These are phyloP conservation scores for Piezodorus guildinii DNA, from an alignment of 1,140 invertebrate genomes.

Conservation along the genomic window DNA sequence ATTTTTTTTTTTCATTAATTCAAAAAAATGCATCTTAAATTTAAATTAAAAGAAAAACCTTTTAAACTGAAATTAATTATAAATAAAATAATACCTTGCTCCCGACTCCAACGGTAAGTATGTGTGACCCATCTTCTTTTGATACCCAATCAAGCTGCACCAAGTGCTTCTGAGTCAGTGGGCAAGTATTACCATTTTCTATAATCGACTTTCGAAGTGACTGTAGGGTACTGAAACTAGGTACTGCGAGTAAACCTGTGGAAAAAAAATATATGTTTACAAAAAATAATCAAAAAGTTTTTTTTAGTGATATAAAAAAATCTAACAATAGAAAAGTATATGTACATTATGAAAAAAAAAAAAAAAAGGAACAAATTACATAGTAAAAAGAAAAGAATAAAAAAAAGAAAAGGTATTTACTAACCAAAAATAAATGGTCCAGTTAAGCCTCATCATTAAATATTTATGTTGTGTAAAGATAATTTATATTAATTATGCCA, in stretches of 20 bases:
- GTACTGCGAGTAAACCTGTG: conserved; percentile 66
- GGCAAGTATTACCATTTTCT: conserved; percentile 81
- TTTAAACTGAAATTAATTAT: neutral
- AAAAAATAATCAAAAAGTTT: no score
- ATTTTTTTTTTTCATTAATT: no score
- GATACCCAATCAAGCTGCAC: conserved; percentile 97
- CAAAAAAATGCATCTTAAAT: no score
- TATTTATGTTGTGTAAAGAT: no score
- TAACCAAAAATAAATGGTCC: no score
- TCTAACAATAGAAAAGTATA: no score
- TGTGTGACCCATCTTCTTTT: conserved; percentile 96
- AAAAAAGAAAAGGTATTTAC: no score
- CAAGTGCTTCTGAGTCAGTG: conserved; percentile 72
- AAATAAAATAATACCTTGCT: conserved; percentile 48
- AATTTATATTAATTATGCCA: no score
- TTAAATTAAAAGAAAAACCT: conserved; percentile 4
- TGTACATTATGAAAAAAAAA: no score
- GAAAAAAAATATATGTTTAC: neutral
- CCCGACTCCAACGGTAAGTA: conserved; percentile 90
- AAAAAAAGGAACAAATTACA: no score
- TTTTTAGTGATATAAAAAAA: neutral
- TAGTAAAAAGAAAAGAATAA: no score
- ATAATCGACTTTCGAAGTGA: conserved; percentile 77
- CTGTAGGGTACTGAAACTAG: conserved; percentile 84
- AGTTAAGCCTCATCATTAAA: no score